Conservation (phyloP, 1,140 invertebrate species). For the Lepidurus arcticus region DNA sequence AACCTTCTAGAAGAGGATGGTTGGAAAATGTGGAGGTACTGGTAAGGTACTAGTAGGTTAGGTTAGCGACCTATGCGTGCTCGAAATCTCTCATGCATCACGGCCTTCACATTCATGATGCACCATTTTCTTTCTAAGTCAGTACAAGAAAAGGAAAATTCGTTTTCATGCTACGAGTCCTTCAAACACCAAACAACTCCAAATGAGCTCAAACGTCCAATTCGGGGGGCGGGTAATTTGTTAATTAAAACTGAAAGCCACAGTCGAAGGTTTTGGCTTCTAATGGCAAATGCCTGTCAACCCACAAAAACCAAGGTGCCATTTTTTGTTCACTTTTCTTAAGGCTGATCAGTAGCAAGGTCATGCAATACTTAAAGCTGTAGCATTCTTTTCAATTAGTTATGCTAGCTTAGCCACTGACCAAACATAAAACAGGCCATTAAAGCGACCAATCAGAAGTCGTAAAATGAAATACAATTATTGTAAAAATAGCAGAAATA, state of each 20-base stretch:
- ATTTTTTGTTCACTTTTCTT: neutral
- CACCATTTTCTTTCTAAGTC: neutral
- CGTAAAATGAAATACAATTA: neutral
- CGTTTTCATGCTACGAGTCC: neutral
- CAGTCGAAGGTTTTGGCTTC: neutral
- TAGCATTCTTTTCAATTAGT: neutral
- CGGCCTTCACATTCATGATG: slow-evolving; percentile 17
- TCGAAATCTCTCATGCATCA: slow-evolving; percentile 15
- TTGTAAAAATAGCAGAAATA: neutral
- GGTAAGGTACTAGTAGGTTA: neutral
- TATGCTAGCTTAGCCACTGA: neutral
- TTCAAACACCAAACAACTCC: neutral
- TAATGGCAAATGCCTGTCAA: neutral
- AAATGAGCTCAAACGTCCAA: neutral
- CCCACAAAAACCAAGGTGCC: neutral
- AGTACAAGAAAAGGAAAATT: neutral
- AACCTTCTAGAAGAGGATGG: neutral
- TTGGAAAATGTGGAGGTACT: neutral
- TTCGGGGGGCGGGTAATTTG: neutral
- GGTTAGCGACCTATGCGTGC: slow-evolving; percentile 7
- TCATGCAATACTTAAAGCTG: neutral
- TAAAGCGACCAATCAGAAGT: neutral
- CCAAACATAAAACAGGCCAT: neutral
- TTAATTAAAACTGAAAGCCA: neutral
- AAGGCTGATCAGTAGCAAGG: neutral